Evolutionary conservation across 2,113 vertebrate genomes (phyloP), one percentile per base, ranked within the genome.

Genomic region (Pseudois nayaur): DNA sequence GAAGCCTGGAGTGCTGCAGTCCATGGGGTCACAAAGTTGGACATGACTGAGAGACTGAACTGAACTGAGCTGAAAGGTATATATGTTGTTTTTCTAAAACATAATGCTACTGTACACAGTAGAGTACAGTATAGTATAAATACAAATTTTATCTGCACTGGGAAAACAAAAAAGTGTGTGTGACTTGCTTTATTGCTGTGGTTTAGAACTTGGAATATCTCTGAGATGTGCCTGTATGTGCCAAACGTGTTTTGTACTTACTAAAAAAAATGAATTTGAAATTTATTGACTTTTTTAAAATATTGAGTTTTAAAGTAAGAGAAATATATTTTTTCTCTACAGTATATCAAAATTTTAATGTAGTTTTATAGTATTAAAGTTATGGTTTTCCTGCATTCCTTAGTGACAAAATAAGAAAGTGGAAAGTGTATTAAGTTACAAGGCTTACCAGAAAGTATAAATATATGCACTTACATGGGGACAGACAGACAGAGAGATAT

Each of bases 261-360:
- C 0, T 12, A 52, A 52, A 74, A 91, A 71, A 59, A 40, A 29
- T 12, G 25, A 96, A 54, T 60, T 79, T 93, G 16, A 89, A 82
- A 78, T 74, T 86, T 16, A 60, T 13, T 86, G 4, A 84, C 59
- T 90, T 89, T 89, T 48, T 3, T 1, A 48, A 29, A 52, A 54
- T 55, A 85, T 21, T 13, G 2, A 93, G 57, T 85, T 76, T 87
- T 87, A 79, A 86, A 89, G 3, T 36, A 95, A 64, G 7, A 78
- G 12, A 91, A 91, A 48, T 81, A 57, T 33, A 40, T 40, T 50
- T 5, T 87, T 48, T 87, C 40, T 45, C 16, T 91, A 52, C 13
- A 27, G 2, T 81, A 36, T 89, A n/a, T 60, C 14, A 60, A 79
- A 5, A 8, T 85, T 78, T 92, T 78, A 89, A 71, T 81, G 31